Evolutionary conservation across 2,888 invertebrate species (phyloP).

Genomic region (Sphaerophoria taeniata): DNA sequence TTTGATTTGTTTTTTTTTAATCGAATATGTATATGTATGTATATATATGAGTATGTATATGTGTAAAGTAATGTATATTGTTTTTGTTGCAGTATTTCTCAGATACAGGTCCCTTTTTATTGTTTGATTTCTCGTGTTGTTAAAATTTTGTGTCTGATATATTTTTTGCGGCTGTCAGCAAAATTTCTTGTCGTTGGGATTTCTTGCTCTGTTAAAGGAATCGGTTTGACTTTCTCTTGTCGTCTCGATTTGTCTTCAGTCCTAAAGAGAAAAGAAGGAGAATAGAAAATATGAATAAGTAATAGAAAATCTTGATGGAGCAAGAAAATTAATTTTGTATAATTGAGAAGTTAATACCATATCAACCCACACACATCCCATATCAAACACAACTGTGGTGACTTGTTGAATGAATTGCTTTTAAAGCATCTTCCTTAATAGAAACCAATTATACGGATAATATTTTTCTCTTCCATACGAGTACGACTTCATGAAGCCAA

Average conservation of each 20-base stretch:
- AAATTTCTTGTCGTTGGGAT: constrained; percentile 47
- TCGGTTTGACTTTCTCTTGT: constrained; percentile 15
- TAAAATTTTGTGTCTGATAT: constrained; percentile 25
- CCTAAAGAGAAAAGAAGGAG: constrained; percentile 30
- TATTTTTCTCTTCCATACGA: constrained; percentile 30
- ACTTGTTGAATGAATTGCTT: background rate
- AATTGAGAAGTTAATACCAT: constrained; percentile 16
- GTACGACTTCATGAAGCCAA: no score
- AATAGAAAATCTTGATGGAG: background rate
- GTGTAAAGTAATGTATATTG: constrained; percentile 18
- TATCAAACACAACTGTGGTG: background rate
- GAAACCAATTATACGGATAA: constrained; percentile 35
- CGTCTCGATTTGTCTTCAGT: constrained; percentile 28
- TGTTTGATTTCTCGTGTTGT: background rate
- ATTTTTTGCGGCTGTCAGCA: constrained; percentile 55
- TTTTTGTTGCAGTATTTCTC: constrained; percentile 20
- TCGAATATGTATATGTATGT: no score
- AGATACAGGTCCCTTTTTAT: no score
- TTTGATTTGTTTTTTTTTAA: constrained; percentile 45
- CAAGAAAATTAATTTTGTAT: background rate
- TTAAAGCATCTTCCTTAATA: background rate
- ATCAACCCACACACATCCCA: background rate
- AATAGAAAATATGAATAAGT: background rate
- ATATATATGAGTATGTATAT: background rate
- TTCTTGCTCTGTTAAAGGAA: constrained; percentile 22